Conservation (phyloP, 2,113 vertebrate genomes). For the Sceloporus tristichus region DNA sequence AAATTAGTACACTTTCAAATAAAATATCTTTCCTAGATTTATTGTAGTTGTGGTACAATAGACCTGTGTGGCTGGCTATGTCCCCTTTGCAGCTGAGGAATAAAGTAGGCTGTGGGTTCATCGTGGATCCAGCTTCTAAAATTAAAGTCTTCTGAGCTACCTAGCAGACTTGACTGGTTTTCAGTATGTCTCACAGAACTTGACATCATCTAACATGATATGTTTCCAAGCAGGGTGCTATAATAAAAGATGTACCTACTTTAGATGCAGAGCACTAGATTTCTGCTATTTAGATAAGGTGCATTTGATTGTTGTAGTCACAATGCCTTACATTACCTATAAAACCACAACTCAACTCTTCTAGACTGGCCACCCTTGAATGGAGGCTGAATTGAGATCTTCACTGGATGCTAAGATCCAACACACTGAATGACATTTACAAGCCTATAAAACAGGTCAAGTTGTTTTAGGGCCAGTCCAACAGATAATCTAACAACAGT, state of each 20-base stretch:
- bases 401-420: conserved; percentile 42
- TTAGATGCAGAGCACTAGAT: neutral
- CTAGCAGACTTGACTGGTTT: neutral
- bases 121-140: neutral
- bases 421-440: conserved; percentile 51
- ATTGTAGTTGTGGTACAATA: neutral
- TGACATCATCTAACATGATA: neutral
- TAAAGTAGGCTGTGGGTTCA: neutral
- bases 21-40: neutral
- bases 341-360: conserved; percentile 17
- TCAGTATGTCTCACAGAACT: neutral
- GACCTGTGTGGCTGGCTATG: neutral
- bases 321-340: conserved; percentile 23
- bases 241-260: neutral
- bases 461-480: conserved; percentile 31
- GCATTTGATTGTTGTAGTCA: neutral
- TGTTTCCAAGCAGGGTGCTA: neutral
- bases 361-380: neutral
- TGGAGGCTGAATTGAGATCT: conserved; percentile 5
- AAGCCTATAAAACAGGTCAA: conserved; percentile 57
- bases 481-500: conserved; percentile 38
- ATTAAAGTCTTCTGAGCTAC: neutral
- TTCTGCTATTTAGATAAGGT: neutral
- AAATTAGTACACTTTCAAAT: neutral
- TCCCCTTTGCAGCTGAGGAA: neutral